phyloP scores from a whole-genome alignment of 2,113 vertebrate species.

The Chunga burmeisteri region DNA sequence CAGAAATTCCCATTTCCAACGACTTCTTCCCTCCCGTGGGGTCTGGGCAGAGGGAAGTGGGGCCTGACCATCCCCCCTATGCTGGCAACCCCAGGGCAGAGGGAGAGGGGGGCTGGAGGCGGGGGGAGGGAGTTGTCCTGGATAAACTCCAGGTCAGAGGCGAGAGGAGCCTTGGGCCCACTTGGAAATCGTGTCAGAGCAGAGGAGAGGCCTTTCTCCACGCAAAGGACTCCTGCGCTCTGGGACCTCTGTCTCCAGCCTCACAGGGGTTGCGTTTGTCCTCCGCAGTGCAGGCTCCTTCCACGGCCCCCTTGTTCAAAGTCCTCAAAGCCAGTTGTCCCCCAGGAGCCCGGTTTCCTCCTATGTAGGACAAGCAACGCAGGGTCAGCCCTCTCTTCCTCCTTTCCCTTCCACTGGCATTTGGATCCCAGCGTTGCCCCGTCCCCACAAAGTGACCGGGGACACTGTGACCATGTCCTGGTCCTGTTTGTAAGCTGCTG shows the following conservation, averaged over 20 bases:
- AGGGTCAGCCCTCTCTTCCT: not conserved
- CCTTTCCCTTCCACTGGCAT: not conserved
- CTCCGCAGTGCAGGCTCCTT: not conserved
- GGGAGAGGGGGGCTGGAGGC: not conserved
- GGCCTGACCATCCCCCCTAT: accelerated
- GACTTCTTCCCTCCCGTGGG: not conserved
- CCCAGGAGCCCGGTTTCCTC: not conserved
- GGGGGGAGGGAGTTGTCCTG: not conserved
- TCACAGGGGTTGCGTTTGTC: not conserved
- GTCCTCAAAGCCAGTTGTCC: not conserved
- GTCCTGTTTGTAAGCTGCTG: not conserved
- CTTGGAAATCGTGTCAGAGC: not conserved
- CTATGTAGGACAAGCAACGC: accelerated
- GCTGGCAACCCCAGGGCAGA: accelerated
- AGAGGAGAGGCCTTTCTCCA: not conserved
- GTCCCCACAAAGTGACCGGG: accelerated
- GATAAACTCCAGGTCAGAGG: conserved; percentile 41
- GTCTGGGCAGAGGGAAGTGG: not conserved
- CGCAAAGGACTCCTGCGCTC: not conserved
- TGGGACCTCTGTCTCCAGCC: not conserved
- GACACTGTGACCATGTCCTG: accelerated
- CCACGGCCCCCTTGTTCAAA: not conserved
- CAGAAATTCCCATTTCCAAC: not conserved
- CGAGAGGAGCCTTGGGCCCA: not conserved
- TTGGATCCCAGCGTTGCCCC: not conserved